phyloP scores from a whole-genome alignment of 1,140 invertebrate species.

The Philopotamus ludificatus region DNA sequence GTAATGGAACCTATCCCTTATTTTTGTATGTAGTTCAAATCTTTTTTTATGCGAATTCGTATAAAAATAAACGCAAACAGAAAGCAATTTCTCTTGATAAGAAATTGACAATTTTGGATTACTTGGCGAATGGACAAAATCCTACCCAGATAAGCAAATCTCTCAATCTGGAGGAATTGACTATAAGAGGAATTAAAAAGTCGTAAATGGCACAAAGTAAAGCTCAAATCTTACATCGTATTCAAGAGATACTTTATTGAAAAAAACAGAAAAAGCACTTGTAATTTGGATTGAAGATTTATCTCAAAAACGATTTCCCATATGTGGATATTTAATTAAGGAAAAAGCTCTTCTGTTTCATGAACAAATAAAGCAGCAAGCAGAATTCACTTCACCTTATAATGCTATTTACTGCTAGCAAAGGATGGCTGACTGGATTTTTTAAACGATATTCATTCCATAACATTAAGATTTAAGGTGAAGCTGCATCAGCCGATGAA shows the following conservation, averaged over 20 bases:
- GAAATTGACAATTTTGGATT: background rate
- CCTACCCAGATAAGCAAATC: background rate
- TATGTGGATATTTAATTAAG: background rate
- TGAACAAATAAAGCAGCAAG: background rate
- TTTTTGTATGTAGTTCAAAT: too few relatives aligned
- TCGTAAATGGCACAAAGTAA: background rate
- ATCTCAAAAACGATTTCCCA: background rate
- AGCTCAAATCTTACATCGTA: background rate
- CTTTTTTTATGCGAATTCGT: too few relatives aligned
- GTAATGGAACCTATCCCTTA: too few relatives aligned
- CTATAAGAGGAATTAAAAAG: background rate
- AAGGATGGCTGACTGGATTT: too few relatives aligned
- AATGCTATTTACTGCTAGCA: too few relatives aligned
- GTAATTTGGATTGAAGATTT: background rate
- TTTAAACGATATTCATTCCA: too few relatives aligned
- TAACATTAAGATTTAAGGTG: too few relatives aligned
- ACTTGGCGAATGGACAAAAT: background rate
- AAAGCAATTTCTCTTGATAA: background rate
- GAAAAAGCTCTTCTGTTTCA: background rate
- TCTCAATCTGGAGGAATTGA: background rate
- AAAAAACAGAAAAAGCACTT: background rate
- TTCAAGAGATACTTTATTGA: background rate
- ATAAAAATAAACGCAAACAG: too few relatives aligned
- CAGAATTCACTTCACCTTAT: too few relatives aligned
- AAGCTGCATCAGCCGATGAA: too few relatives aligned